Evolutionary conservation across 1,140 invertebrate genomes (phyloP), one percentile per base, ranked within the genome.

Genomic region (Diabrotica virgifera): DNA sequence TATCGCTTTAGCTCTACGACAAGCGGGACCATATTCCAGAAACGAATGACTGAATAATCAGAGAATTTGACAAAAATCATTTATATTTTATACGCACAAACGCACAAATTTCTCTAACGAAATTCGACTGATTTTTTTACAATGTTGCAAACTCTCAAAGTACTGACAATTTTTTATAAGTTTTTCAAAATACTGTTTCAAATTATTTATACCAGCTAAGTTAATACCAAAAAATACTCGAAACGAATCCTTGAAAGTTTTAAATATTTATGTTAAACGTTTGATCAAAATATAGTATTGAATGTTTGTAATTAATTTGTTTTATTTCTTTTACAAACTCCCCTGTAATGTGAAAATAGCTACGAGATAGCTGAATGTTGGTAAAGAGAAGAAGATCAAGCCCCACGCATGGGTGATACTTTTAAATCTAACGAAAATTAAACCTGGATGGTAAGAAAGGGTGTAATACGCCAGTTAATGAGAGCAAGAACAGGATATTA

Each of bases 1-100:
- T 8, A 70, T 70, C n/a, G 66, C 65, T 9, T 62, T 70, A 9
- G 69, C 66, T 51, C 56, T 70, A 46, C 65, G 57, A 37, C 66
- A 65, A 54, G 65, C 69, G 10, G 63, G 67, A 9, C 67, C 67
- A 13, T 69, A 69, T 65, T 69, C 67, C 5, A 53, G 40, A 5
- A 46, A 46, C n/a, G 40, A 46, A 46, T 46, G 40, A 46, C 40
- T 46, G 40, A 46, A 46, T n/a, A 24, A 24, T 24, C 24, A 24
- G 24, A 24, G 40, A 10, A 46, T n/a, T 46, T 46, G 8, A 8
- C 40, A 46, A 46, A 46, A n/a, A 46, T 8, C n/a, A 46, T 46
- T 10, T 46, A 46, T 46, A 46, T 46, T 46, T 46, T 46, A n/a
- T 46, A 46, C 40, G 40, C 40, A 46, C 40, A 46, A 5, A 24